Conservation (phyloP, 2,113 vertebrate species). For the Megaleporinus macrocephalus region DNA sequence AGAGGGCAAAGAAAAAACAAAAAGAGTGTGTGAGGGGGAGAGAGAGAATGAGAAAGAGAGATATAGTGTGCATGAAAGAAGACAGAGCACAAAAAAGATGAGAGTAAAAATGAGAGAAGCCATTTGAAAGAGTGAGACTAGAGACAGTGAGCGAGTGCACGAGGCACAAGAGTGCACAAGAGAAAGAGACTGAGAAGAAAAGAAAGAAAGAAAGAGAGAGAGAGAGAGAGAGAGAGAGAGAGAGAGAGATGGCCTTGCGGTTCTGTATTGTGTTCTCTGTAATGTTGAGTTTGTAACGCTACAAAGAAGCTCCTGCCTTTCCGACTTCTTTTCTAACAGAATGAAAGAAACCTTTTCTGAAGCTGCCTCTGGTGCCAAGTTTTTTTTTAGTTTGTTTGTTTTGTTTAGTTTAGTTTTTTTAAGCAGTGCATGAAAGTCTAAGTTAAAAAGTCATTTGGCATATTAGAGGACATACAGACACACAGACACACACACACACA, state of each 20-base stretch:
- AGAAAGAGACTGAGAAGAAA: neutral
- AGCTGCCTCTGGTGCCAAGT: conserved; percentile 85
- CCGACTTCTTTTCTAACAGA: conserved; percentile 39
- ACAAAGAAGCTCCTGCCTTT: conserved; percentile 66
- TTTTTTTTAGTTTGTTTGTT: conserved; percentile 51
- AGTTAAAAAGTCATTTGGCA: conserved; percentile 86
- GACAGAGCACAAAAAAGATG: conserved; percentile 25
- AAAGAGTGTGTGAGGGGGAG: conserved; percentile 49
- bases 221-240: conserved; percentile 53
- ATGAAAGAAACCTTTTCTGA: conserved; percentile 69
- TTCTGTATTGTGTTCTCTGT: conserved; percentile 61
- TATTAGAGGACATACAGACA: conserved; percentile 76
- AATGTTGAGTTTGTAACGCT: conserved; percentile 65
- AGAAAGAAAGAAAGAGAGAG: neutral
- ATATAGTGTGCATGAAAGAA: no score
- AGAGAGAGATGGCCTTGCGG: conserved; percentile 58
- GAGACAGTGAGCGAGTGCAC: neutral
- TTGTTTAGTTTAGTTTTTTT: conserved; percentile 54
- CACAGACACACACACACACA: neutral
- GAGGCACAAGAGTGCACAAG: no score
- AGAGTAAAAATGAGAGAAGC: conserved; percentile 33
- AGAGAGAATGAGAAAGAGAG: conserved; percentile 26
- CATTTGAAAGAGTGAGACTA: no score
- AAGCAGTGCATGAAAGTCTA: conserved; percentile 91
- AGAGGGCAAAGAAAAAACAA: conserved; percentile 20